Conservation (phyloP, 2,113 vertebrate species). For the Aptenodytes forsteri region DNA sequence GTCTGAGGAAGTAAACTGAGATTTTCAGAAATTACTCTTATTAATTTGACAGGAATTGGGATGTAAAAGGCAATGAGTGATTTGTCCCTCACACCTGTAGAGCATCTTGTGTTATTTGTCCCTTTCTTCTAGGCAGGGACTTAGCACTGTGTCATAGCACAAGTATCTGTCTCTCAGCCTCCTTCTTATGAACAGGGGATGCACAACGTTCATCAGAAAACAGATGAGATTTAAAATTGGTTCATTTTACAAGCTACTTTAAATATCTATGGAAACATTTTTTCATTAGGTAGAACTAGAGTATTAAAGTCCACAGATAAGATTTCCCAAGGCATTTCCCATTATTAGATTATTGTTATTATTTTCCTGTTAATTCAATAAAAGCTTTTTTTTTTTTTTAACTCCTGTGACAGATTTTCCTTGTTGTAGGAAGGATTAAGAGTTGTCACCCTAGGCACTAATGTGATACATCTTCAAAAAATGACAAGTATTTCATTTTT, state of each 20-base stretch:
- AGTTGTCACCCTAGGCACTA: neutral
- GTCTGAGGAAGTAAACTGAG: neutral
- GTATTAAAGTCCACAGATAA: neutral
- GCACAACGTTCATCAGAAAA: neutral
- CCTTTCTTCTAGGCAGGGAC: neutral
- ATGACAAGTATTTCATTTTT: neutral
- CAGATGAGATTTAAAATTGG: neutral
- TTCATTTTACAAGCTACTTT: neutral
- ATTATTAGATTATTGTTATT: neutral
- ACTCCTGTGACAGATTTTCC: neutral
- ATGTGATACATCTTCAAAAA: neutral
- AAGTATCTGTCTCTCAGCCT: neutral
- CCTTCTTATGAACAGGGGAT: neutral
- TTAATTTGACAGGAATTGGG: neutral
- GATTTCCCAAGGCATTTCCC: neutral
- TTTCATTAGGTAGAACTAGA: neutral
- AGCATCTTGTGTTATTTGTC: neutral
- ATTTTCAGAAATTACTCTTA: neutral
- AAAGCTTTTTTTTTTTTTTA: neutral
- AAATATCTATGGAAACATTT: neutral
- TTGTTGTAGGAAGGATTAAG: neutral
- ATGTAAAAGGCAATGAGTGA: neutral
- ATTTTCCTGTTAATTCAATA: conserved; percentile 3
- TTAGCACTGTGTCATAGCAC: neutral
- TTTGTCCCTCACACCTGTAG: neutral